Evolutionary conservation across 2,113 vertebrate species (phyloP), one percentile per base, ranked within the genome.

Genomic region (Tachuris rubrigastra): DNA sequence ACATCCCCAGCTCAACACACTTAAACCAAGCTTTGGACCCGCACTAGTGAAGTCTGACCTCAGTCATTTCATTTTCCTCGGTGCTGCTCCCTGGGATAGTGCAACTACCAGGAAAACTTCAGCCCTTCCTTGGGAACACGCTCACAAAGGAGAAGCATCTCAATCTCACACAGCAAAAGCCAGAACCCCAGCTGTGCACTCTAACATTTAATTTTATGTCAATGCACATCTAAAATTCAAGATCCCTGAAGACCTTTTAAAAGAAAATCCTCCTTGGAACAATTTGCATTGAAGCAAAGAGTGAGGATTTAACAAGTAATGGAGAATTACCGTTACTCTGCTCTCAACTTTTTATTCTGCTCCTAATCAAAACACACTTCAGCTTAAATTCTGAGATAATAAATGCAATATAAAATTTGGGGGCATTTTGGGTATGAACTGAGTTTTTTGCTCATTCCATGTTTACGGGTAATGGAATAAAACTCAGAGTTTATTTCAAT

Each of bases 181-280:
- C 81, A 95, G 89, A 93, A 78, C 90, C 65, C 90, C 95, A 97
- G 93, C 93, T 94, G 93, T 76, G 95, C 96, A 73, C 93, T 93
- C 92, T 3, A 96, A 72, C 95, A 50, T 76, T 87, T 75, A 39
- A 93, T 82, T 95, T 95, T 53, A 77, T 97, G 95, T 96, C 96
- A 96, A 66, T 82, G 95, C 95, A 96, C 94, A 82, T 94, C 93
- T 92, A 85, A 90, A 96, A 97, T 90, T 72, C 18, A 41, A 93
- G 95, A 92, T 97, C 96, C 96, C 96, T 35, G 71, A 97, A 97
- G 96, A 96, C 96, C 96, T 96, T 79, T 96, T 97, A 97, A 97
- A 90, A 96, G 80, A 97, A 95, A 96, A 96, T 90, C 93, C 96
- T 96, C 95, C 86, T 82, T 23, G 86, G 96, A 97, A 94, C 96